phyloP scores from a whole-genome alignment of 2,797 vertebrate species.

The Heliangelus exortis region DNA sequence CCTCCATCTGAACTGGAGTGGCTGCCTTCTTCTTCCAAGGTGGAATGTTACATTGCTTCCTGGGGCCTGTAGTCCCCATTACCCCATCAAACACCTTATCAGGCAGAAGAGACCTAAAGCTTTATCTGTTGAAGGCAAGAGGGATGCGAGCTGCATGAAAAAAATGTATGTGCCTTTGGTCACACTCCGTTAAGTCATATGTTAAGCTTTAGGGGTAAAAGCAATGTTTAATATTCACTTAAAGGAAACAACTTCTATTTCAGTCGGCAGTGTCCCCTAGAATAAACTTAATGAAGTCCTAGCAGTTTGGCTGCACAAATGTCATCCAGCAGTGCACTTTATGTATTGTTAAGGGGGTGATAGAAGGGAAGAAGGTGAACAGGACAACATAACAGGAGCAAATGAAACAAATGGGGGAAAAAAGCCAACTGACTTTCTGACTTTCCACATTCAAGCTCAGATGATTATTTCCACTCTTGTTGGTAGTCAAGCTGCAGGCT shows the following conservation, averaged over 20 bases:
- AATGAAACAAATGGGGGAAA: not conserved
- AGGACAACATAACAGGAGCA: not conserved
- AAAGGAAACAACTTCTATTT: not conserved
- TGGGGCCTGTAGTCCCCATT: not conserved
- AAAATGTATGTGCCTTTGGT: not conserved
- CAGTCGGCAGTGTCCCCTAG: not conserved
- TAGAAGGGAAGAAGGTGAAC: not conserved
- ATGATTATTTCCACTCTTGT: not conserved
- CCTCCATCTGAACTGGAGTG: not conserved
- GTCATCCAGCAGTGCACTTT: not conserved
- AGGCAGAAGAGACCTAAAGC: not conserved
- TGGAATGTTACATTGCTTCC: not conserved
- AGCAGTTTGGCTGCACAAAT: not conserved
- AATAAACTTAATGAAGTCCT: not conserved
- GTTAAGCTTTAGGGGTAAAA: not conserved
- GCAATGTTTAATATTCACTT: not conserved
- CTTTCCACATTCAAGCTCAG: not conserved
- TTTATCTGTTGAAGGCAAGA: not conserved
- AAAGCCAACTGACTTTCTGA: not conserved
- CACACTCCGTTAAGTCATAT: not conserved
- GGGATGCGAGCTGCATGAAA: accelerated
- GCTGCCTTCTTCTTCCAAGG: not conserved
- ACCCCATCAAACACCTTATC: accelerated
- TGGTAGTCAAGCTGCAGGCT: accelerated
- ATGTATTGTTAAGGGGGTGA: not conserved